phyloP scores from a whole-genome alignment of 1,140 invertebrate genomes.

The Drosophila ogumai region DNA sequence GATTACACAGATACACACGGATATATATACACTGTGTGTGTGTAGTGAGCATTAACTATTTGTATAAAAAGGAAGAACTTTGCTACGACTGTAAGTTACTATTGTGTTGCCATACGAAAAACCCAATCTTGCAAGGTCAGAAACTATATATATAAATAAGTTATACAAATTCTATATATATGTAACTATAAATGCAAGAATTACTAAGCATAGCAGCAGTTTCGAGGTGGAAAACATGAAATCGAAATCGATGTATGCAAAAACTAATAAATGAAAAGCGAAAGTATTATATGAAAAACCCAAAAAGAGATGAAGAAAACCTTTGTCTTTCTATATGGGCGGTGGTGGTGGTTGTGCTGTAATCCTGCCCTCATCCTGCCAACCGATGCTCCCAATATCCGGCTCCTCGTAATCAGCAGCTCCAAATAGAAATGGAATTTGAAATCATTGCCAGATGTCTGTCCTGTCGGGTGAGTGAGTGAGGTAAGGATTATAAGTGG shows the following conservation, averaged over 20 bases:
- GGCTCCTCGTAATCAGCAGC: constrained; percentile 20
- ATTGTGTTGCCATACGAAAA: constrained; percentile 72
- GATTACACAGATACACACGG: constrained; percentile 1
- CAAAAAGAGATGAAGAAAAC: background rate
- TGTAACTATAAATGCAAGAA: constrained; percentile 45
- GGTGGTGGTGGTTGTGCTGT: background rate
- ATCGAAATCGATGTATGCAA: constrained; percentile 47
- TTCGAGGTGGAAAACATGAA: constrained; percentile 20
- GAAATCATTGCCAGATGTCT: constrained; percentile 23
- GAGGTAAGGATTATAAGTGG: constrained; percentile 19
- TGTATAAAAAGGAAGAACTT: constrained; percentile 73
- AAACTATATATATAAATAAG: constrained; percentile 50
- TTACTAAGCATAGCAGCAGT: constrained; percentile 41
- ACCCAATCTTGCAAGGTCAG: constrained; percentile 25
- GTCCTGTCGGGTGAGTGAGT: background rate
- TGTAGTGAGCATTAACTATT: constrained; percentile 65
- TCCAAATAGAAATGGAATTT: constrained; percentile 53
- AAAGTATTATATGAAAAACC: constrained; percentile 51
- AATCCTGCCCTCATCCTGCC: background rate
- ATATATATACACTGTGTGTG: constrained; percentile 32
- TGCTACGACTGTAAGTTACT: constrained; percentile 78
- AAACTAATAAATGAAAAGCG: constrained; percentile 57
- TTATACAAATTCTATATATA: constrained; percentile 46
- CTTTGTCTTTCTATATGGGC: background rate
- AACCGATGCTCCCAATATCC: constrained; percentile 30